phyloP scores from a whole-genome alignment of 1,140 invertebrate genomes.

The Oscheius sp. region DNA sequence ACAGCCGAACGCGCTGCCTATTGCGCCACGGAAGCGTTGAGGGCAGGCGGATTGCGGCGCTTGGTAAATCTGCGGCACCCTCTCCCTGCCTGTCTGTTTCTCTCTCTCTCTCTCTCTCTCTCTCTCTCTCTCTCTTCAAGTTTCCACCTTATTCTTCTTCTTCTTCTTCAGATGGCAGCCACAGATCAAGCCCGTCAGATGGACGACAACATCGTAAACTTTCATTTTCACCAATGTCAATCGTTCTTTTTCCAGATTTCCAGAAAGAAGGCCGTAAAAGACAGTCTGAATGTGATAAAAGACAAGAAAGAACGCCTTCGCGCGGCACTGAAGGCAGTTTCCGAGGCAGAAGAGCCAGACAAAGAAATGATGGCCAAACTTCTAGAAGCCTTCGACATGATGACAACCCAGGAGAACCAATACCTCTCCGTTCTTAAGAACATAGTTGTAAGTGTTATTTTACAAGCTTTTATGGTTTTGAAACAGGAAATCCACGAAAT shows the following conservation, averaged over 20 bases:
- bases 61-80: too few relatives aligned
- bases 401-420: conserved; percentile 19
- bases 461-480: background rate
- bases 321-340: background rate
- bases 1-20: conserved; percentile 48
- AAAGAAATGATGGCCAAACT: conserved; percentile 25
- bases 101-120: background rate
- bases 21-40: conserved; percentile 40
- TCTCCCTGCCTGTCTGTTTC: too few relatives aligned
- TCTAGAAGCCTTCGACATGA: conserved; percentile 20
- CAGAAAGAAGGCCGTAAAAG: conserved; percentile 6
- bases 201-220: conserved; percentile 27
- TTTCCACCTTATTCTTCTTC: too few relatives aligned
- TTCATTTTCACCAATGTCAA: background rate
- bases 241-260: conserved; percentile 1
- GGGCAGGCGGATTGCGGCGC: too few relatives aligned
- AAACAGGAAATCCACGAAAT: conserved; percentile 21
- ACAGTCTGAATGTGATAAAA: conserved; percentile 13
- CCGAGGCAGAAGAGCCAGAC: background rate
- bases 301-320: conserved; percentile 23
- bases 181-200: conserved; percentile 1
- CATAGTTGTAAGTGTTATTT: conserved; percentile 13
- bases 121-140: too few relatives aligned
- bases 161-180: conserved; percentile 8
- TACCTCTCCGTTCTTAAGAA: conserved; percentile 26